These are phyloP conservation scores for Melangyna quadrimaculata DNA, from an alignment of 2,888 invertebrate species.

Conservation along the genomic window DNA sequence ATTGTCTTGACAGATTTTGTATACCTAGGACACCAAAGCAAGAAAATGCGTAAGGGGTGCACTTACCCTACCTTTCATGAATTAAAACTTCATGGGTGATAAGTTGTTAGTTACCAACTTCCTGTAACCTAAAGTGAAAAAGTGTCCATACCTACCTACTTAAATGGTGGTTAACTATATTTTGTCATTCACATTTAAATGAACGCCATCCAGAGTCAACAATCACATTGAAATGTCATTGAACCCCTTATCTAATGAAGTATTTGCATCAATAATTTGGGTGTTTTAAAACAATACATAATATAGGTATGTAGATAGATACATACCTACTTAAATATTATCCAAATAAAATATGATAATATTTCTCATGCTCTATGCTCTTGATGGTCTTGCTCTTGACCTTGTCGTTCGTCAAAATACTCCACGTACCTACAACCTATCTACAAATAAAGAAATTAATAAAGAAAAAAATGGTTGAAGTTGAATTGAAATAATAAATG, in stretches of 20 bases:
- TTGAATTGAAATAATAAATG: slow-evolving; percentile 49
- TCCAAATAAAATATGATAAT: slow-evolving; percentile 9
- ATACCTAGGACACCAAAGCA: too few relatives aligned
- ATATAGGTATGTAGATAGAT: background rate
- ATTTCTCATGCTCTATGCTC: slow-evolving; percentile 52
- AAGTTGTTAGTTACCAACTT: background rate
- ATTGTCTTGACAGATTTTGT: too few relatives aligned
- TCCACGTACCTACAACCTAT: background rate
- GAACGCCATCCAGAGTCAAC: background rate
- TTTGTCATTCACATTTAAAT: background rate
- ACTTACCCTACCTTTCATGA: too few relatives aligned
- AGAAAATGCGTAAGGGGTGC: too few relatives aligned
- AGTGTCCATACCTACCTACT: background rate
- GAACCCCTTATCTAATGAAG: background rate
- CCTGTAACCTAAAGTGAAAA: background rate
- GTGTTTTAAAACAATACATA: background rate
- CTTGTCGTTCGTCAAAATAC: slow-evolving; percentile 68
- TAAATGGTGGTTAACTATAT: background rate
- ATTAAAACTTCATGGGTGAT: background rate
- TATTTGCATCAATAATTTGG: background rate
- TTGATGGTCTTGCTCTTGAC: slow-evolving; percentile 52
- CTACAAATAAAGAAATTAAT: slow-evolving; percentile 66
- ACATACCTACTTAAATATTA: background rate
- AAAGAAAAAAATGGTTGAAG: slow-evolving; percentile 39
- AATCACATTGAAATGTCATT: background rate